Percentiles rank a stretch among this genome's conserved stretches.
Conservation (phyloP, 35 echinoderm and acorn worm species). For the Apostichopus californicus region DNA sequence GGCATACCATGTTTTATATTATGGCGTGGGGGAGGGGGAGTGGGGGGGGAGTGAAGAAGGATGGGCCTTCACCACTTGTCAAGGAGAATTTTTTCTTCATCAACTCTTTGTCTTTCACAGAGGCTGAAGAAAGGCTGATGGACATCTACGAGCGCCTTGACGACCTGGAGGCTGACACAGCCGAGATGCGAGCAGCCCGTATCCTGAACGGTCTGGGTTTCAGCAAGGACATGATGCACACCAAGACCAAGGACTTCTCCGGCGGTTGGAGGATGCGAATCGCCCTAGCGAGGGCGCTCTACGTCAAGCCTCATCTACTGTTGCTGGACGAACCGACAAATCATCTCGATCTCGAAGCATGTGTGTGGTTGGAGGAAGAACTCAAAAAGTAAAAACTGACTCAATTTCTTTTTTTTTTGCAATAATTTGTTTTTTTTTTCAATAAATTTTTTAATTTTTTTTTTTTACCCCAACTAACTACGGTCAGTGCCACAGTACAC, state of each 20-base stretch:
- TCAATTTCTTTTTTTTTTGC: not conserved
- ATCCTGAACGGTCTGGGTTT: constrained; percentile 95
- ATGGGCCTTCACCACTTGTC: no score
- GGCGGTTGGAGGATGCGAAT: constrained; percentile 99
- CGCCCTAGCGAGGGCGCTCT: constrained; percentile 94
- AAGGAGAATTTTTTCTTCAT: no score
- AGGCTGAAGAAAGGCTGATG: constrained; percentile 87
- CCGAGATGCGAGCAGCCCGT: constrained; percentile 82
- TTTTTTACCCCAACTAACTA: no score
- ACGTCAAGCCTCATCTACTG: constrained; percentile 89
- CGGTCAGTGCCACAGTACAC: no score
- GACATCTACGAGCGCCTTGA: constrained; percentile 97
- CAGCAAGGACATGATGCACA: constrained; percentile 86
- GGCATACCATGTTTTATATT: no score
- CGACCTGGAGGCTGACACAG: constrained; percentile 92
- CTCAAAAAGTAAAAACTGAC: constrained; percentile 71
- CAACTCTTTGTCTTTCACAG: constrained; percentile 23
- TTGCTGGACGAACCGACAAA: constrained; percentile 96
- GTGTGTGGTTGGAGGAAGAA: constrained; percentile 99
- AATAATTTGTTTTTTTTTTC: no score
- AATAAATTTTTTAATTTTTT: no score
- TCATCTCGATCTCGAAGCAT: constrained; percentile 95
- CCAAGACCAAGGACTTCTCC: constrained; percentile 91
- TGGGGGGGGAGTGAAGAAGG: no score
- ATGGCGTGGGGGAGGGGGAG: no score